Percentiles rank a stretch among this genome's conserved stretches.
Evolutionary conservation across 2,113 vertebrate species (phyloP).

Genomic region (Motacilla tschutschensis): DNA sequence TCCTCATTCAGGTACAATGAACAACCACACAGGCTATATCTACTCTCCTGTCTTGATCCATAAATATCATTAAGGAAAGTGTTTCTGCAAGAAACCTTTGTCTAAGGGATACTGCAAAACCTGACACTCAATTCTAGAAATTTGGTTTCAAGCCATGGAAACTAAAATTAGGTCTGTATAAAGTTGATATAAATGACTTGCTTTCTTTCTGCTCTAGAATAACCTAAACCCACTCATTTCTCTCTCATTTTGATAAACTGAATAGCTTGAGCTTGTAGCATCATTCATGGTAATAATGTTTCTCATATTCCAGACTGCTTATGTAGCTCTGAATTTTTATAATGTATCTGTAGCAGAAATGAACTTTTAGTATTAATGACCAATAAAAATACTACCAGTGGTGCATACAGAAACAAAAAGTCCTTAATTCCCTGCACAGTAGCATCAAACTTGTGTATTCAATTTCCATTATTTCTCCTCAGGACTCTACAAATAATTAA

Average conservation of each 20-base stretch:
- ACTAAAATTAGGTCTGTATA: background rate
- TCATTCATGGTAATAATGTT: background rate
- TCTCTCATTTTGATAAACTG: background rate
- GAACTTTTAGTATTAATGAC: background rate
- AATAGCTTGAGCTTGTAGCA: background rate
- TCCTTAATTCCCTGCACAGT: background rate
- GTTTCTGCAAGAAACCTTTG: slow-evolving; percentile 1
- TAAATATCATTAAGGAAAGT: slow-evolving; percentile 5
- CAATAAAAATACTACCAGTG: background rate
- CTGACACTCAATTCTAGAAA: background rate
- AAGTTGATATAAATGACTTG: background rate
- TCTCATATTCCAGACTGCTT: background rate
- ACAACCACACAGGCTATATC: background rate
- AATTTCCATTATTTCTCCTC: slow-evolving; percentile 17
- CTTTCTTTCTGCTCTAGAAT: background rate
- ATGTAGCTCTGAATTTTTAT: background rate
- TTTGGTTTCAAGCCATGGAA: background rate
- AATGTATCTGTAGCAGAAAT: background rate
- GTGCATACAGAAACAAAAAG: background rate
- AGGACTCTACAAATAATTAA: slow-evolving; percentile 14
- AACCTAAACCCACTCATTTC: background rate
- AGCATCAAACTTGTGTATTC: background rate
- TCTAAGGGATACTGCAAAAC: background rate
- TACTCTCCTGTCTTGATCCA: background rate
- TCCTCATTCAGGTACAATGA: slow-evolving; percentile 24